Evolutionary conservation across 2,888 invertebrate species (phyloP).

Genomic region (Cheilosia pagana): DNA sequence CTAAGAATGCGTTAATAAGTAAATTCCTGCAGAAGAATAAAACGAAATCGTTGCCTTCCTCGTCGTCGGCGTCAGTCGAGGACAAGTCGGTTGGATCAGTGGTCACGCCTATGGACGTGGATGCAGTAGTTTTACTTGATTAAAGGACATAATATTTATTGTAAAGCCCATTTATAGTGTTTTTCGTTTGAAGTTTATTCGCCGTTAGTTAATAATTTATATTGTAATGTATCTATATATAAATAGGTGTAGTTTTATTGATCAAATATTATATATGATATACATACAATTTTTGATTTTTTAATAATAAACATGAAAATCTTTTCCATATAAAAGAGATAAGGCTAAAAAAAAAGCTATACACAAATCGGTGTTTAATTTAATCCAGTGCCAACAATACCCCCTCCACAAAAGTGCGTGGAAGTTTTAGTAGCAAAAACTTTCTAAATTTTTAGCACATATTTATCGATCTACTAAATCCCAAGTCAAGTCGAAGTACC

Average conservation of each 20-base stretch:
- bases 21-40: conserved; percentile 82
- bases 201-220: conserved; percentile 68
- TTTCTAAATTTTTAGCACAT: too few relatives aligned
- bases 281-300: conserved; percentile 20
- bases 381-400: too few relatives aligned
- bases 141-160: conserved; percentile 39
- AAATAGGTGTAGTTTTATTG: conserved; percentile 58
- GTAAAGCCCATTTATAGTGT: conserved; percentile 54
- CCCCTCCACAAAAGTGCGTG: too few relatives aligned
- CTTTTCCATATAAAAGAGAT: conserved; percentile 33
- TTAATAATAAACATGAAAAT: conserved; percentile 42
- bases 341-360: not conserved
- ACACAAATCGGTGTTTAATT: not conserved
- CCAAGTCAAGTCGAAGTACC: too few relatives aligned
- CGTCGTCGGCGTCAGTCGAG: not conserved
- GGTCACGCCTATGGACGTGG: conserved; percentile 37
- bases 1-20: conserved; percentile 83
- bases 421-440: too few relatives aligned
- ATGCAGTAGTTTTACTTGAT: conserved; percentile 51
- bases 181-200: conserved; percentile 48
- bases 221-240: conserved; percentile 66
- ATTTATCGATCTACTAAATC: too few relatives aligned
- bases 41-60: not conserved
- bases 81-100: conserved; percentile 3
- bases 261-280: conserved; percentile 31